Conservation (phyloP, 2,797 vertebrate species). For the Coranthus polyacanthus region DNA sequence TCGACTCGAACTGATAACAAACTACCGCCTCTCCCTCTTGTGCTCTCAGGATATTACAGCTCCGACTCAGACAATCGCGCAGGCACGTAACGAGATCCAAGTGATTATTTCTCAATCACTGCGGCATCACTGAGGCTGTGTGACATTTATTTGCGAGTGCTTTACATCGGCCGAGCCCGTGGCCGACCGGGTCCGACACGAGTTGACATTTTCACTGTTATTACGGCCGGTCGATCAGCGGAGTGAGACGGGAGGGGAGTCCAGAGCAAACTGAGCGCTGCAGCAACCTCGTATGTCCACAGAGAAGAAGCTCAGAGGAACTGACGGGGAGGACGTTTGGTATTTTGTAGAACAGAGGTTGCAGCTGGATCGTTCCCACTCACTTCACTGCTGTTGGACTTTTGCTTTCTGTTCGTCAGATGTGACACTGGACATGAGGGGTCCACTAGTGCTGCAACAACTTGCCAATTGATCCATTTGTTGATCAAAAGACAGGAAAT, state of each 20-base stretch:
- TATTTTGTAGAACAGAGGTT: background rate
- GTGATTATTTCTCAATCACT: conserved; percentile 29
- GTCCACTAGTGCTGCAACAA: no score
- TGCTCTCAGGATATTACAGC: conserved; percentile 52
- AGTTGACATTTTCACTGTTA: conserved; percentile 43
- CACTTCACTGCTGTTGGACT: background rate
- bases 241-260: background rate
- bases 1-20: conserved; percentile 25
- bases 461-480: no score
- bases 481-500: no score
- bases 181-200: background rate
- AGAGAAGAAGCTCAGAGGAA: conserved; percentile 4
- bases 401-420: no score
- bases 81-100: conserved; percentile 34
- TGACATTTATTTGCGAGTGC: conserved; percentile 42
- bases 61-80: conserved; percentile 7
- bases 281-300: conserved; percentile 10
- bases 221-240: conserved; percentile 13
- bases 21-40: background rate
- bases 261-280: background rate
- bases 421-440: no score
- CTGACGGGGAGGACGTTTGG: conserved; percentile 8
- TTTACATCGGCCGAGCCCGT: conserved; percentile 19
- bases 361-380: background rate
- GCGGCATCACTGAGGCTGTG: conserved; percentile 3